Conservation (phyloP, 2,113 vertebrate genomes). For the Rissa tridactyla region DNA sequence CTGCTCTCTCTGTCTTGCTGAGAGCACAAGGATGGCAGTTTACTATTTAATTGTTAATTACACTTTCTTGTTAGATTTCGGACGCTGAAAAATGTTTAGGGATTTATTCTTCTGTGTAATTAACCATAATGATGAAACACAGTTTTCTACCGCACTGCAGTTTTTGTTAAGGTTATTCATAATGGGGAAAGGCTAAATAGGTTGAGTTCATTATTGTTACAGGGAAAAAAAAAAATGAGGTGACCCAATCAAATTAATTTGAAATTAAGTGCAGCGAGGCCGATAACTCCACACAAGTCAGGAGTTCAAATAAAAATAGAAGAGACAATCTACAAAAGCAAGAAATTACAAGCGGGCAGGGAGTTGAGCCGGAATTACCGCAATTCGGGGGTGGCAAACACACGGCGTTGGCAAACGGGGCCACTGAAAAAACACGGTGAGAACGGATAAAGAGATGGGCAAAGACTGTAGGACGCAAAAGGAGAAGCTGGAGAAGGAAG, state of each 20-base stretch:
- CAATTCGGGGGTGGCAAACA: neutral
- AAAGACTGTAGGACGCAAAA: neutral
- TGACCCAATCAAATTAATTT: slow-evolving; percentile 66
- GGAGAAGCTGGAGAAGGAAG: slow-evolving; percentile 8
- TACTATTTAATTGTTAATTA: slow-evolving; percentile 50
- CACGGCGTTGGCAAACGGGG: neutral
- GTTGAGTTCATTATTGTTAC: slow-evolving; percentile 61
- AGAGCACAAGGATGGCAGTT: neutral
- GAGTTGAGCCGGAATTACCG: neutral
- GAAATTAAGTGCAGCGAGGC: slow-evolving; percentile 62
- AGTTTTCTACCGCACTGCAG: slow-evolving; percentile 24
- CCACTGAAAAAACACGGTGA: neutral
- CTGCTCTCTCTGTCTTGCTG: neutral
- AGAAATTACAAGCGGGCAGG: neutral
- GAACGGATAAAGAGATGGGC: neutral
- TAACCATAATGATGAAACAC: slow-evolving; percentile 49
- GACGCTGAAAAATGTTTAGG: slow-evolving; percentile 36
- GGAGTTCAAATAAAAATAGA: slow-evolving; percentile 49
- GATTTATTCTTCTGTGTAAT: slow-evolving; percentile 64
- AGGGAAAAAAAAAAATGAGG: slow-evolving; percentile 14
- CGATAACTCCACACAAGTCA: slow-evolving; percentile 57
- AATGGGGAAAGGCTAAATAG: slow-evolving; percentile 64
- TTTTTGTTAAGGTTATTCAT: slow-evolving; percentile 58
- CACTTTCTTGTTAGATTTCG: slow-evolving; percentile 45
- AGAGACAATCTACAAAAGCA: slow-evolving; percentile 12